Base-by-base conservation (phyloP, 2,797 vertebrate species). In the Rhinophrynus dorsalis region DNA sequence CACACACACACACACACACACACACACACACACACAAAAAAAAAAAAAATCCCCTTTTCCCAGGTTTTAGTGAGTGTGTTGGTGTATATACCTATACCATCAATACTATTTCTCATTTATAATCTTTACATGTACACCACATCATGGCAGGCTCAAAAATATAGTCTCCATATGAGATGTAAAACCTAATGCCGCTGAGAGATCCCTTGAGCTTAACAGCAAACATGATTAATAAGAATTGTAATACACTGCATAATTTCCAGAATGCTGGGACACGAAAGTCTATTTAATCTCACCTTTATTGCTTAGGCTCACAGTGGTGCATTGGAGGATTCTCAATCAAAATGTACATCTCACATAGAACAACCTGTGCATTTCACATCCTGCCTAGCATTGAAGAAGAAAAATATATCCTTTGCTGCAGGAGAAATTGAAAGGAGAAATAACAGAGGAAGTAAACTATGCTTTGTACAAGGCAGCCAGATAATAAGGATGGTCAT, bases 181-280 rank as follows among this genome's bases (percentile, higher is more conserved):
- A 61, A 62, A 62, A 33, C 17, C 35, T 29, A 55, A 35, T 55
- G 50, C 40, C 27, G 67, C 12, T 9, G 1, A 9, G 9, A 12
- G 24, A 30, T 64, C 59, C 68, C 40, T 17, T 4, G 32, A 40
- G 68, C 59, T 51, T 18, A 24, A 40, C 11, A 11, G 59, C 40
- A 56, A 50, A 40, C 44, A 48, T 64, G 68, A 71, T 71, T 56
- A 71, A 71, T 64, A 71, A 64, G 59, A 64, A 64, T 40, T 24
- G 68, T 71, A 56, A 70, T 57, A 71, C 48, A 57, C 32, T 17
- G 29, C 4, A 67, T 68, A 29, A 44, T 55, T 10, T 32, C 38
- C 12, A 5, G 35, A 42, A 50, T 24, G 70, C 44, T 37, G 30
- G 37, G 48, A 64, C 24, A 47, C 1, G 2, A 64, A 77, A 68